These are phyloP conservation scores for Poecile atricapillus DNA, from an alignment of 2,113 vertebrate genomes.

Conservation along the genomic window DNA sequence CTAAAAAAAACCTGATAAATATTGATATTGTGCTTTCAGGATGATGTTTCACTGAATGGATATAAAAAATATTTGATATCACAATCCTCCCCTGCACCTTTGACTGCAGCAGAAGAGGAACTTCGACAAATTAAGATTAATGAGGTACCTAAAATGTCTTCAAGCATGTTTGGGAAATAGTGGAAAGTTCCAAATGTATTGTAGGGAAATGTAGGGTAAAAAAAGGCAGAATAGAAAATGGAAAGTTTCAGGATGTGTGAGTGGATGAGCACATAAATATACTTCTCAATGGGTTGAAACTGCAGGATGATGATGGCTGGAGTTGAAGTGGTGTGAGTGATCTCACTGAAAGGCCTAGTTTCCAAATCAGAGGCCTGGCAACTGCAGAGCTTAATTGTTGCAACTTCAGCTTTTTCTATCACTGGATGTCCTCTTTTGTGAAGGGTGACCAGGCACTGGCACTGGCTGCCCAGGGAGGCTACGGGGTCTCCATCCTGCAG, in stretches of 20 bases:
- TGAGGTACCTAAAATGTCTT: conserved; percentile 76
- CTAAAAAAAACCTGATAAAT: neutral
- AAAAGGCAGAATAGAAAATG: neutral
- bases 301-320: neutral
- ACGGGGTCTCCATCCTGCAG: neutral
- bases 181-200: neutral
- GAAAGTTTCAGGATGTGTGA: neutral
- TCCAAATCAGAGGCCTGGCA: neutral
- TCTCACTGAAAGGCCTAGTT: neutral
- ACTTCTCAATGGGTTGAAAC: neutral
- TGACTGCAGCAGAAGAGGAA: conserved; percentile 95
- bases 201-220: neutral
- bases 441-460: neutral
- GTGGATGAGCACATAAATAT: neutral
- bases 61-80: conserved; percentile 88
- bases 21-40: conserved; percentile 75
- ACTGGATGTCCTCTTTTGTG: neutral
- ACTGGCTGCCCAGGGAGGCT: neutral
- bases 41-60: conserved; percentile 88
- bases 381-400: neutral
- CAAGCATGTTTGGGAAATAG: neutral
- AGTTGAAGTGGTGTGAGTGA: neutral
- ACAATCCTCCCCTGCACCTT: conserved; percentile 86
- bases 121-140: conserved; percentile 92
- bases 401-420: neutral